Evolutionary conservation across 2,888 invertebrate genomes (phyloP).

Genomic region (Tinea pellionella): DNA sequence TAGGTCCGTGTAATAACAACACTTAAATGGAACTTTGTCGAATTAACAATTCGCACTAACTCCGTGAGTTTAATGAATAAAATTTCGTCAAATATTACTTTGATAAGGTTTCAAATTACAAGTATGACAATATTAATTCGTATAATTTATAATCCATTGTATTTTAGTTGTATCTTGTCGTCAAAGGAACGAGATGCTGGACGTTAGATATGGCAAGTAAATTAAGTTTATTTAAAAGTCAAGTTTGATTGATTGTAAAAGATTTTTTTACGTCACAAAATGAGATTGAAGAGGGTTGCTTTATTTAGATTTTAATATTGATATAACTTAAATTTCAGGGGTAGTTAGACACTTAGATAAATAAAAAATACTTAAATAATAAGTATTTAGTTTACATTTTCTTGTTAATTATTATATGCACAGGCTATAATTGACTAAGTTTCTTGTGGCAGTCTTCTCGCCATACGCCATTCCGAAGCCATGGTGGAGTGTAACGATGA

Average conservation of each 20-base stretch:
- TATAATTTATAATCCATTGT: constrained; percentile 12
- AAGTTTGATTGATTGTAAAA: constrained; percentile 5
- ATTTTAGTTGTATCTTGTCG: constrained; percentile 1
- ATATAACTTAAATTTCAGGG: not conserved
- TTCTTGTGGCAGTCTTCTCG: too few species aligned
- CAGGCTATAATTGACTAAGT: too few species aligned
- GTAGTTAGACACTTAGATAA: not conserved
- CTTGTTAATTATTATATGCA: too few species aligned
- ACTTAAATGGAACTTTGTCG: not conserved
- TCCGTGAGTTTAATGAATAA: not conserved
- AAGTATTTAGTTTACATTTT: too few species aligned
- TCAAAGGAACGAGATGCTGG: not conserved
- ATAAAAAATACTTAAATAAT: too few species aligned
- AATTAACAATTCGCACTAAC: not conserved
- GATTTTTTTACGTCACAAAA: not conserved
- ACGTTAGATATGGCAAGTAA: not conserved
- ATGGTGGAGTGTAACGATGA: too few species aligned
- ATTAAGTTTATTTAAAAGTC: constrained; percentile 9
- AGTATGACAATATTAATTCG: constrained; percentile 12
- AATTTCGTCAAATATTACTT: not conserved
- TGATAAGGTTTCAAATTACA: not conserved
- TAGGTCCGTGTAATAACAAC: not conserved
- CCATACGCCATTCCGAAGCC: too few species aligned
- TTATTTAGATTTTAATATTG: not conserved
- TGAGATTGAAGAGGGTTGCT: not conserved